Evolutionary conservation across 1,140 invertebrate genomes (phyloP).

Genomic region (Brachystomella parvula): DNA sequence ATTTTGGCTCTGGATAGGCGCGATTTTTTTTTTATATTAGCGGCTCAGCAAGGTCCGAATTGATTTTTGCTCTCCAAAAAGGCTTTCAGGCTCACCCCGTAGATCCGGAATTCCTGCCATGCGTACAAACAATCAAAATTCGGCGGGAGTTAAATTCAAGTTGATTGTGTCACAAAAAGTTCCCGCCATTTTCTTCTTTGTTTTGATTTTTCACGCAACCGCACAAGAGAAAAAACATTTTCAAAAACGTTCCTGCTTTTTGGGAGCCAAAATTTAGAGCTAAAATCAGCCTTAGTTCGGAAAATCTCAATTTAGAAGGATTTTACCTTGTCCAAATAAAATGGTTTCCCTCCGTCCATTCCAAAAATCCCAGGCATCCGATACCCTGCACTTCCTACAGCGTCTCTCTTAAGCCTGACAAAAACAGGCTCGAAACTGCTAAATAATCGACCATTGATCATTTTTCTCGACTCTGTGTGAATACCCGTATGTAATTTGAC

Average conservation of each 20-base stretch:
- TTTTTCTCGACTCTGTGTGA: constrained; percentile 11
- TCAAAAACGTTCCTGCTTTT: no score
- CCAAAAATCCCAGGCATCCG: constrained; percentile 36
- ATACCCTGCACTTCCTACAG: constrained; percentile 16
- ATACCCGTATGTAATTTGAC: constrained; percentile 26
- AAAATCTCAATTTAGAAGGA: no score
- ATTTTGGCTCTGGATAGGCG: background rate
- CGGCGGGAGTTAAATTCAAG: no score
- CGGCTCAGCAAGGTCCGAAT: no score
- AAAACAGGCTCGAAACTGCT: constrained; percentile 20
- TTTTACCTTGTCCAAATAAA: constrained; percentile 34
- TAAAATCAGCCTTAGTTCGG: background rate
- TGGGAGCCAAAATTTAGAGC: background rate
- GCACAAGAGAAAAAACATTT: background rate
- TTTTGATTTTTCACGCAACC: no score
- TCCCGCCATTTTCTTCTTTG: no score
- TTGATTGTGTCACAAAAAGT: no score
- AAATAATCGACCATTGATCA: constrained; percentile 10
- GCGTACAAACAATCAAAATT: no score
- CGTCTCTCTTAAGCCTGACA: background rate
- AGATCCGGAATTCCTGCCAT: no score
- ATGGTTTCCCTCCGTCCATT: constrained; percentile 32
- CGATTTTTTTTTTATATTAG: no score
- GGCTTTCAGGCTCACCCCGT: no score
- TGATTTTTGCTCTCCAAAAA: no score